Base-by-base conservation (phyloP, 2,797 vertebrate genomes). In the Poecilia picta region DNA sequence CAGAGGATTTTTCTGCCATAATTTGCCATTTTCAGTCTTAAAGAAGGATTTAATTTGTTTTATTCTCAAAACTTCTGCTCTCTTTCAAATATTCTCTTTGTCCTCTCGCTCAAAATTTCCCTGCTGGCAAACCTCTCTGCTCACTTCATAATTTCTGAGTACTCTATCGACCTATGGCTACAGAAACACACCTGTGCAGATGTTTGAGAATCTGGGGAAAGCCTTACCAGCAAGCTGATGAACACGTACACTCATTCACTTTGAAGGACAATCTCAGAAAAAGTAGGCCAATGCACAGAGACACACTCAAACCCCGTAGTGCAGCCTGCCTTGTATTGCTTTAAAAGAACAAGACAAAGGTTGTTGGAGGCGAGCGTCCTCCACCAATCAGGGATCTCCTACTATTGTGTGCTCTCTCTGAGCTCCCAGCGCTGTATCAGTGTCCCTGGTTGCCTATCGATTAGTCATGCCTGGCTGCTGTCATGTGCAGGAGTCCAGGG, bases 391-490 rank as follows among this genome's bases (percentile, higher is more conserved):
- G 71, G 83, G 83, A 75, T 46, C 82, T 84, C 39, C 18, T 3
- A 73, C 80, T 74, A 72, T 55, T 75, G 41, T 70, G 75, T 39
- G 76, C 64, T 79, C 73, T 76, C 53, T 71, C 72, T 77, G 76
- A 90, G 87, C 87, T 80, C 76, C 80, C 76, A 91, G 83, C 73
- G 2, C 33, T 86, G 86, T 87, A 91, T 92, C 82, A 84, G 84
- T 88, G 87, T 93, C 91, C 87, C 86, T 49, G 78, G 82, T 87
- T 64, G 88, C 89, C 93, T 92, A 97, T 97, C 90, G 96, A 98
- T 97, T 97, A 96, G 95, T 96, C 94, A 93, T 96, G 96, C 94
- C 94, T 96, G 95, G 93, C 93, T 92, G 95, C 94, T 95, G 95
- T 94, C 74, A 93, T 95, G 94, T 96, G 92, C 94, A 94, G 91